Evolutionary conservation across 2,113 vertebrate genomes (phyloP).

Genomic region (Ariopsis seemanni): DNA sequence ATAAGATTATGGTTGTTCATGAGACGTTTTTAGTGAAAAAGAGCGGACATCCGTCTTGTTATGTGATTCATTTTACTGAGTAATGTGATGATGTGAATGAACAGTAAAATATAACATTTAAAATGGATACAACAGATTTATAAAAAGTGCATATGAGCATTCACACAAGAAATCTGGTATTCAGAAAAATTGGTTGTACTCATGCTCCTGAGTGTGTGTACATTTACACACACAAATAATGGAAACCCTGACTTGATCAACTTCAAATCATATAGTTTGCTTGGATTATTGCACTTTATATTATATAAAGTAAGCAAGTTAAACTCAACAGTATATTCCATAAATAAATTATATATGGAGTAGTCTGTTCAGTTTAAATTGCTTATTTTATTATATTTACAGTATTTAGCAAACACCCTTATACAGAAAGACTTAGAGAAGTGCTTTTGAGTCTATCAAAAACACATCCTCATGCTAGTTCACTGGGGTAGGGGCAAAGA

Average conservation of each 20-base stretch:
- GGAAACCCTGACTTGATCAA: background rate
- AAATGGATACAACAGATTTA: background rate
- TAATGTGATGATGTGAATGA: background rate
- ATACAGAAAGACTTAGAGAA: background rate
- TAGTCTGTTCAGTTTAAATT: background rate
- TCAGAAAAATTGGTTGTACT: background rate
- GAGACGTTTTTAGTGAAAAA: background rate
- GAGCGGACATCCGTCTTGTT: conserved; percentile 3
- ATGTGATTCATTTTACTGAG: background rate
- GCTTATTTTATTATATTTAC: background rate
- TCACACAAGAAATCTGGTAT: background rate
- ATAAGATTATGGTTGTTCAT: conserved; percentile 15
- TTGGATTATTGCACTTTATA: background rate
- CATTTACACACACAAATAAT: background rate
- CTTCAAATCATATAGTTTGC: background rate
- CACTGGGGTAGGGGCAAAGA: background rate
- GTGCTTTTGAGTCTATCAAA: background rate
- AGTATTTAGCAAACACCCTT: background rate
- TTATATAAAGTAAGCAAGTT: no score
- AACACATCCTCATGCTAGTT: no score
- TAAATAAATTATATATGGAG: background rate
- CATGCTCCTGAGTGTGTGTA: background rate
- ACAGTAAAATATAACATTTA: background rate
- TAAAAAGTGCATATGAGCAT: background rate
- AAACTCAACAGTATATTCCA: no score